Evolutionary conservation across 2,888 invertebrate genomes (phyloP), one percentile per base, ranked within the genome.

Genomic region (Oxystoma pomonae): DNA sequence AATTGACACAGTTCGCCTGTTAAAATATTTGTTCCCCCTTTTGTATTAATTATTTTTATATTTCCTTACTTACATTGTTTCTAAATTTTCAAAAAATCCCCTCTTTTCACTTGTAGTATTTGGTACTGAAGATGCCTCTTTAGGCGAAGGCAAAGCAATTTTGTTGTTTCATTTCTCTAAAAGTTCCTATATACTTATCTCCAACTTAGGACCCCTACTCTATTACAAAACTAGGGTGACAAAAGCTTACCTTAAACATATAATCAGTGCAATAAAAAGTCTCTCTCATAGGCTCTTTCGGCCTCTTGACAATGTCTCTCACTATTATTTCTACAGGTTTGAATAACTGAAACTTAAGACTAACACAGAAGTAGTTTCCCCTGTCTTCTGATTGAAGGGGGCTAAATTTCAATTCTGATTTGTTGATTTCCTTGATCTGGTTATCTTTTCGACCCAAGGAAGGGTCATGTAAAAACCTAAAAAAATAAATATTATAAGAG

Each of bases 291-390:
- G 69, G 72, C 55, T 69, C 65, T 19, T 63, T 63, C 56, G 74
- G 70, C 56, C 66, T 63, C 53, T 69, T 57, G 20, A 70, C 65
- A 67, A 73, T 72, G 61, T 74, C 71, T 35, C 72, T 69, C 1
- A 77, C 76, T 20, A 74, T 64, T 7, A 80, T 69, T 22, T 77
- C 71, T 2, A 80, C 71, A 35, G 69, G 70, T 63, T 74, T 73
- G 49, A 72, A 71, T 57, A 77, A 67, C 59, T 71, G 74, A 68
- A 77, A 78, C 61, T 78, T 79, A 9, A 75, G 66, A 65, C 77
- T 78, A 59, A 77, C 71, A 65, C 80, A 80, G 55, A 75, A 71
- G 64, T 80, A 78, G 20, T 71, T 71, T 21, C 80, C 79, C 21
- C 69, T 69, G 66, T 80, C 79, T 35, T 75, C 73, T 5, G 66